phyloP scores from a whole-genome alignment of 2,888 invertebrate species.

The Drosophila leonis region DNA sequence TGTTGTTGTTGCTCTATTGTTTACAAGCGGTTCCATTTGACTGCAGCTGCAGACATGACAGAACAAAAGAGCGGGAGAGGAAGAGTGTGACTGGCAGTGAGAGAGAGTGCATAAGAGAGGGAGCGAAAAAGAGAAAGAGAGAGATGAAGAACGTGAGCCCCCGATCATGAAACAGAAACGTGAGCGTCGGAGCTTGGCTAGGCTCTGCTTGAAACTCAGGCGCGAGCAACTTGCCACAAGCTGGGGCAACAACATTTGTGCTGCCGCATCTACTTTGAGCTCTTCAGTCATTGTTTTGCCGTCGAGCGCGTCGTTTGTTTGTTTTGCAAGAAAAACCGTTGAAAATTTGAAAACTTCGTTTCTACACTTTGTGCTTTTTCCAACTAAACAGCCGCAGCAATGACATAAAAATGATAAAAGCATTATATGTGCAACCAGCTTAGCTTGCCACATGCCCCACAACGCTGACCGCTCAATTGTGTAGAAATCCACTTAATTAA shows the following conservation, averaged over 20 bases:
- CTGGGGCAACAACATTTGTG: constrained; percentile 35
- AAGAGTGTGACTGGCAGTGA: neutral
- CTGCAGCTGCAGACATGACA: constrained; percentile 53
- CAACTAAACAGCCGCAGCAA: neutral
- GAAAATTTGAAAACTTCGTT: constrained; percentile 19
- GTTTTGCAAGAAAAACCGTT: constrained; percentile 20
- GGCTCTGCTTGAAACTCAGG: neutral
- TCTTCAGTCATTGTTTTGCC: constrained; percentile 58
- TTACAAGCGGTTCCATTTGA: constrained; percentile 62
- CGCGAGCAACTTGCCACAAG: constrained; percentile 49
- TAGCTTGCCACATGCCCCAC: constrained; percentile 25
- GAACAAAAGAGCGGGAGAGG: neutral
- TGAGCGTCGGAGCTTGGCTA: constrained; percentile 21
- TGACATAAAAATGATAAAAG: constrained; percentile 12
- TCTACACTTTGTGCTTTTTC: neutral
- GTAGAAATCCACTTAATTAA: constrained; percentile 38
- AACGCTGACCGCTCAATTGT: constrained; percentile 39
- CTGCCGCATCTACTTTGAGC: constrained; percentile 14
- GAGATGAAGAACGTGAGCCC: constrained; percentile 7
- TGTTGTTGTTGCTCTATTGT: constrained; percentile 44
- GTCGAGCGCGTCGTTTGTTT: constrained; percentile 47
- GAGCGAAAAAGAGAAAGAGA: neutral
- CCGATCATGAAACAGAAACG: constrained; percentile 23
- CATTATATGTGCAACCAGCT: constrained; percentile 8
- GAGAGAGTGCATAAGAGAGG: constrained; percentile 3